These are phyloP conservation scores for Panthera leo DNA, from an alignment of 2,113 vertebrate species.

Conservation along the genomic window DNA sequence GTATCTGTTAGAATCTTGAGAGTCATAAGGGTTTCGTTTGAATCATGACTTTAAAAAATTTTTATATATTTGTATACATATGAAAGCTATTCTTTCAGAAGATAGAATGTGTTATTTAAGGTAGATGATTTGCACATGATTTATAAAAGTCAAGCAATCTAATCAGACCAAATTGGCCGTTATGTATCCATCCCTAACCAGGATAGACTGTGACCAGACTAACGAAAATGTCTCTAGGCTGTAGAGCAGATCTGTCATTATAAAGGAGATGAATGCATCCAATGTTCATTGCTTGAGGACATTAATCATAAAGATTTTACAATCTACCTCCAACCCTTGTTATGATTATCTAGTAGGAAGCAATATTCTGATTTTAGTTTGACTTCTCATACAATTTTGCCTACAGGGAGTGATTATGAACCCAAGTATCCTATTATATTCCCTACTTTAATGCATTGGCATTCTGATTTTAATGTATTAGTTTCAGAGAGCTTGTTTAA, in stretches of 20 bases:
- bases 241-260: background rate
- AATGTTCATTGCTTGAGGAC: background rate
- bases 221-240: background rate
- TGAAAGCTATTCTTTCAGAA: background rate
- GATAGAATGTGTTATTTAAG: background rate
- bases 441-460: background rate
- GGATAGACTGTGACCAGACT: background rate
- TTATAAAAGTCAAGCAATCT: background rate
- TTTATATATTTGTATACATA: background rate
- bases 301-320: background rate
- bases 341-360: slow-evolving; percentile 5
- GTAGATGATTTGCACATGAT: background rate
- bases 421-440: background rate
- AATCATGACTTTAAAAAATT: background rate
- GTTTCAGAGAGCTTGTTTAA: background rate
- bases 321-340: background rate
- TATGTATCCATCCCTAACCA: background rate
- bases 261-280: background rate
- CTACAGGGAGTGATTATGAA: background rate
- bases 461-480: slow-evolving; percentile 40
- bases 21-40: background rate
- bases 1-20: background rate
- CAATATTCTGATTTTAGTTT: slow-evolving; percentile 35
- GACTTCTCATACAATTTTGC: background rate
- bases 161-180: background rate